These are phyloP conservation scores for Rotaria macrura DNA, from an alignment of 2,888 invertebrate species.

Conservation along the genomic window DNA sequence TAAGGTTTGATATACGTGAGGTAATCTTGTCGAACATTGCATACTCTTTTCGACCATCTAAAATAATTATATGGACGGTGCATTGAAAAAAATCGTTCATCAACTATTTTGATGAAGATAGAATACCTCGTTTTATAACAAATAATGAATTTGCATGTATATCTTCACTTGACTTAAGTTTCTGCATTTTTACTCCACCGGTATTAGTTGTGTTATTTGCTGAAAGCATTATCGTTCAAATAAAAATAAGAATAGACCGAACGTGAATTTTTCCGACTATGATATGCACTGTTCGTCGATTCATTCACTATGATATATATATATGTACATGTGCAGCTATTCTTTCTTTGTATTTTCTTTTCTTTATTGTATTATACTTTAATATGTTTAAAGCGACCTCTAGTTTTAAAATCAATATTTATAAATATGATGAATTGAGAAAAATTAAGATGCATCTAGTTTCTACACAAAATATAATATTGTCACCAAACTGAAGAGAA, in stretches of 20 bases:
- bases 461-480: neutral
- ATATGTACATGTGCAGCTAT: neutral
- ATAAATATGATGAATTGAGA: neutral
- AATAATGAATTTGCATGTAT: neutral
- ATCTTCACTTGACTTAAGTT: neutral
- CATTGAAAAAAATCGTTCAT: neutral
- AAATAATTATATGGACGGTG: constrained; percentile 9
- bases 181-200: neutral
- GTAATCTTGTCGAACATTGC: constrained; percentile 97
- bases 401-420: neutral
- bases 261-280: neutral
- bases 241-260: neutral
- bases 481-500: neutral
- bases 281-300: neutral
- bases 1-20: constrained; percentile 80
- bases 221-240: neutral
- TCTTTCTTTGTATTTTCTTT: neutral
- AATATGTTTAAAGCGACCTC: neutral
- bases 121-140: neutral
- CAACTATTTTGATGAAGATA: neutral
- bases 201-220: neutral
- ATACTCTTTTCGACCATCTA: constrained; percentile 77
- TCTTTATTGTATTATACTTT: too few relatives aligned
- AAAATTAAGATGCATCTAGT: neutral
- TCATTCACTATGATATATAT: neutral